Conservation (phyloP, 2,113 vertebrate species). For the Corythornis vintsioides region DNA sequence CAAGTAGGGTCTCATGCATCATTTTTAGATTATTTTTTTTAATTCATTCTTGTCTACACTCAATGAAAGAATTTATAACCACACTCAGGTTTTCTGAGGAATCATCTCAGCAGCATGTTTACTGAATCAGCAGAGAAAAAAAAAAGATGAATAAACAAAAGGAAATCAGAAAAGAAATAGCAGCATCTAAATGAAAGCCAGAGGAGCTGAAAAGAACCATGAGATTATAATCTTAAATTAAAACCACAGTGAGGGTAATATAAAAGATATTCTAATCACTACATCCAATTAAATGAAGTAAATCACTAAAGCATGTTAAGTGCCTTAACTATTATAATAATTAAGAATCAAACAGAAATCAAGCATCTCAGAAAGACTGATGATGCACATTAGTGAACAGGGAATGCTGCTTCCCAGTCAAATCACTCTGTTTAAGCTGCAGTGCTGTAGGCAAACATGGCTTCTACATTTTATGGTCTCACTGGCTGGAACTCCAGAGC, state of each 20-base stretch:
- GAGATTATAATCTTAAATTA: slow-evolving; percentile 70
- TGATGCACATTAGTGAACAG: slow-evolving; percentile 17
- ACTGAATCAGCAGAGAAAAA: slow-evolving; percentile 40
- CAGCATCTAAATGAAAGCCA: slow-evolving; percentile 18
- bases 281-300: slow-evolving; percentile 59
- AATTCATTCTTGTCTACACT: slow-evolving; percentile 4
- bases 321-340: slow-evolving; percentile 66
- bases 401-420: not conserved
- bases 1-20: not conserved
- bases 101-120: not conserved
- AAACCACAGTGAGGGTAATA: slow-evolving; percentile 26
- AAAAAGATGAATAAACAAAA: not conserved
- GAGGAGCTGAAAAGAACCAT: slow-evolving; percentile 12
- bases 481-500: not conserved
- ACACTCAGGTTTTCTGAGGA: not conserved
- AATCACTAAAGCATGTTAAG: slow-evolving; percentile 68
- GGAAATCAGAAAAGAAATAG: slow-evolving; percentile 30
- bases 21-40: not conserved
- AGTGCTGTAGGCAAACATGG: not conserved
- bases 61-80: slow-evolving; percentile 26
- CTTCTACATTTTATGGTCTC: accelerated
- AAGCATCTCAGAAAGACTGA: slow-evolving; percentile 44
- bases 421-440: accelerated
- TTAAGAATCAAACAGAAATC: slow-evolving; percentile 67
- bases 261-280: slow-evolving; percentile 69